Percentiles rank a stretch among this genome's conserved stretches.
Evolutionary conservation across 2,113 vertebrate genomes (phyloP).

Genomic region (Lasiurus borealis): DNA sequence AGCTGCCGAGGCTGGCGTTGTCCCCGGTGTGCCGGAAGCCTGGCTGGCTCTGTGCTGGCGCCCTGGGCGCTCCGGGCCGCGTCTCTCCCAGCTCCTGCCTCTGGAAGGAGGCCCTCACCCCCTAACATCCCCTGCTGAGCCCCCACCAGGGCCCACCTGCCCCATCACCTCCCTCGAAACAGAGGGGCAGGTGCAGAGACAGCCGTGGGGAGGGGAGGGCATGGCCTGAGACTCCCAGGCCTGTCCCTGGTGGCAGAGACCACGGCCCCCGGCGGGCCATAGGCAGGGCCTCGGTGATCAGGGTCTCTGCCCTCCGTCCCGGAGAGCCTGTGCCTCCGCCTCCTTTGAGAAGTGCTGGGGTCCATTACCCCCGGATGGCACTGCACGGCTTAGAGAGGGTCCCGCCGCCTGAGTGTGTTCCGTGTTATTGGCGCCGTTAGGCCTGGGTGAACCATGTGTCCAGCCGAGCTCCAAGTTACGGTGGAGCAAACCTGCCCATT

Average conservation of each 20-base stretch:
- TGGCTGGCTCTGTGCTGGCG: accelerated
- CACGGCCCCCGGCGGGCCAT: no score
- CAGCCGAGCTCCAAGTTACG: no score
- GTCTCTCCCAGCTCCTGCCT: neutral
- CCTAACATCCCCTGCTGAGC: no score
- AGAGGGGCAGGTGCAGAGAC: neutral
- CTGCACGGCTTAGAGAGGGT: no score
- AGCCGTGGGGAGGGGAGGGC: accelerated
- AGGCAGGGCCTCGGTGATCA: no score
- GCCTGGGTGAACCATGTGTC: no score
- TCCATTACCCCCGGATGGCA: neutral
- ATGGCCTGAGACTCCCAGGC: neutral
- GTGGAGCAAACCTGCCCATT: no score
- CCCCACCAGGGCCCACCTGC: neutral
- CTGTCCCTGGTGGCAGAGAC: no score
- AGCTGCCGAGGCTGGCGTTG: neutral
- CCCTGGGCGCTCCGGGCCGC: accelerated
- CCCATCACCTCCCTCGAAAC: accelerated
- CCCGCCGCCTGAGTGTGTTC: no score
- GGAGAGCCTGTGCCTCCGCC: no score
- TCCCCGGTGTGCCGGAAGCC: neutral
- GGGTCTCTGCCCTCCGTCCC: no score
- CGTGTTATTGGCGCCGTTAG: no score
- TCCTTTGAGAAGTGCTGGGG: accelerated
- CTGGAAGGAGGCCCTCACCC: neutral